Evolutionary conservation across 2,888 invertebrate species (phyloP), one percentile per base, ranked within the genome.

Genomic region (Cecidostiba fungosa): DNA sequence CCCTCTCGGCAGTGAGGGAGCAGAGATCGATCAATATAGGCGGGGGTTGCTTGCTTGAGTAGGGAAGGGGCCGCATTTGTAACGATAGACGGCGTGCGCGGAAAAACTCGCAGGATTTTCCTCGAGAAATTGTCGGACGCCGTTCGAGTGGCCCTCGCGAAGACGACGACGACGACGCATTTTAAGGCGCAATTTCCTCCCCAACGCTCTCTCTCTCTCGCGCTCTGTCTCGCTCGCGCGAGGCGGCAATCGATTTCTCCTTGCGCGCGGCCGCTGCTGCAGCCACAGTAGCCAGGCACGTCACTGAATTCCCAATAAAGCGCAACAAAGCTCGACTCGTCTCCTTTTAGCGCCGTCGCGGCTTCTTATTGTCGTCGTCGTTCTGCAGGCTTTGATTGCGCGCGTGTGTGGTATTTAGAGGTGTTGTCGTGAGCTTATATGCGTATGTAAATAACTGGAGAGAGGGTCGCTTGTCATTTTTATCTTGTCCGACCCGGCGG

Each of bases 231-330:
- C 47, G 47, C 47, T 47, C 82, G 10, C 62, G 54, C 54, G 54
- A 8, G 54, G 54, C 54, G 54, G 54, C 88, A 90, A 92, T 92
- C 91, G 92, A 92, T 92, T 89, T 89, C 79, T 66, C 84, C 87
- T 87, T 87, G 88, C 88, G 89, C 89, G 88, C 88, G n/a, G 77
- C 23, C 77, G 62, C 85, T n/a, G 54, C 54, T 3, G 89, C 86
- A 88, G 89, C 87, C 87, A 87, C 87, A 81, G 54, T n/a, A n/a
- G n/a, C n/a, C 54, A n/a, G 54, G 79, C 86, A 88, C 87, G 87
- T 88, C 86, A 87, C 87, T 89, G 89, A 90, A 91, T 91, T 91
- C 90, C 90, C 92, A 88, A 91, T 91, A 91, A 89, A 90, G 87
- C 91, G 88, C 89, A 90, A 86, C 86, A 84, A 81, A 89, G 88